phyloP scores from a whole-genome alignment of 2,113 vertebrate species.

The Donacobius atricapilla region DNA sequence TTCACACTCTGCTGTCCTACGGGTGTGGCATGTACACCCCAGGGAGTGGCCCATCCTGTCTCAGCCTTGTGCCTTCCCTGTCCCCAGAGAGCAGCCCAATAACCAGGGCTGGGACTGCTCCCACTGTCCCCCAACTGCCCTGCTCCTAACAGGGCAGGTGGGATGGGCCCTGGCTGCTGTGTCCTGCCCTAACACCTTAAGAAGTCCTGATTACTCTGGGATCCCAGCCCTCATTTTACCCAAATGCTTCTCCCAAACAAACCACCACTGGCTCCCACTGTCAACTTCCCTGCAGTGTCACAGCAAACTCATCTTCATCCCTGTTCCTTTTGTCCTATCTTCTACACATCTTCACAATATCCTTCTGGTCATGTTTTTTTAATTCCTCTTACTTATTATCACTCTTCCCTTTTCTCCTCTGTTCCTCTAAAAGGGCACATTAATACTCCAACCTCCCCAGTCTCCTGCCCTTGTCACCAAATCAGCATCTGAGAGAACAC shows the following conservation, averaged over 20 bases:
- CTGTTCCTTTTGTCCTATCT: neutral
- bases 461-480: slow-evolving; percentile 15
- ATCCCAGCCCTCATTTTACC: neutral
- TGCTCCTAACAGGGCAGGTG: neutral
- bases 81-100: neutral
- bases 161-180: neutral
- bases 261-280: neutral
- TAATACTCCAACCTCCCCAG: neutral
- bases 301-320: neutral
- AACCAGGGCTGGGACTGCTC: neutral
- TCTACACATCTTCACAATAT: neutral
- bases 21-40: fast-evolving
- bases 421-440: neutral
- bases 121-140: fast-evolving
- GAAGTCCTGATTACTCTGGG: neutral
- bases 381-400: neutral
- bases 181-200: neutral
- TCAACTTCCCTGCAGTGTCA: neutral
- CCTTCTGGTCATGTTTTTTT: neutral
- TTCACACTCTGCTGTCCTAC: neutral
- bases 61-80: neutral
- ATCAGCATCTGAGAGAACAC: slow-evolving; percentile 27
- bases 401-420: neutral
- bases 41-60: neutral
- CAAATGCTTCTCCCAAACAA: neutral